Evolutionary conservation across 1,140 invertebrate species (phyloP), one percentile per base, ranked within the genome.

Genomic region (Belonocnema kinseyi): DNA sequence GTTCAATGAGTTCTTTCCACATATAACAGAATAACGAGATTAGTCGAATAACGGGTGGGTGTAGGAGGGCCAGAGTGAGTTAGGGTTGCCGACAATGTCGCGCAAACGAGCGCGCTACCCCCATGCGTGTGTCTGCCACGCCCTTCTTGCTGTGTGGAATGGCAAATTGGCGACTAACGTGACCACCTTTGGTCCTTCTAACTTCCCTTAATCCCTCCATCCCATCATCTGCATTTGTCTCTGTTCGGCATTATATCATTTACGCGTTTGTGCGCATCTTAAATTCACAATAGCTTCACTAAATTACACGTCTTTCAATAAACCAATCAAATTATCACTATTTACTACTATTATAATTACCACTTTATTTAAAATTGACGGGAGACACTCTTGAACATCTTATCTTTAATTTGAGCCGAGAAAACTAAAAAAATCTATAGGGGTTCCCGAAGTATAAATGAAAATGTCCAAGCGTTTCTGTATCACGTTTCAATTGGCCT

Each of bases 21-120:
- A 50, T 75, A 76, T 40, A n/a, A 73, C 66, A 81, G 77, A 77
- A 81, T 83, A 75, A 77, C 21, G 33, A 74, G 80, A 81, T 83
- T 79, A 66, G 61, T 16, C 40, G 61, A 66, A 66, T 66, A 66
- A 16, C 33, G 58, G 75, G 77, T 70, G 51, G 76, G 17, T 73
- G 33, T 71, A 77, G 40, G 74, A 50, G n/a, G 74, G 61, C 21
- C 56, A 71, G 71, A 75, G 77, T 72, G 61, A 50, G 79, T 72
- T 79, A 82, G 85, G 86, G 82, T 81, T 78, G 82, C 50, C 85
- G 85, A 88, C 86, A 87, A 87, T 87, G 85, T 87, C 84, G 85
- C 79, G 76, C 82, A 87, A 86, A 87, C 85, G 85, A 88, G 85
- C 85, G 75, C 78, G 79, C 80, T 79, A 82, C 85, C 86, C 84